Evolutionary conservation across 2,113 vertebrate genomes (phyloP), one percentile per base, ranked within the genome.

Genomic region (Misgurnus anguillicaudatus): DNA sequence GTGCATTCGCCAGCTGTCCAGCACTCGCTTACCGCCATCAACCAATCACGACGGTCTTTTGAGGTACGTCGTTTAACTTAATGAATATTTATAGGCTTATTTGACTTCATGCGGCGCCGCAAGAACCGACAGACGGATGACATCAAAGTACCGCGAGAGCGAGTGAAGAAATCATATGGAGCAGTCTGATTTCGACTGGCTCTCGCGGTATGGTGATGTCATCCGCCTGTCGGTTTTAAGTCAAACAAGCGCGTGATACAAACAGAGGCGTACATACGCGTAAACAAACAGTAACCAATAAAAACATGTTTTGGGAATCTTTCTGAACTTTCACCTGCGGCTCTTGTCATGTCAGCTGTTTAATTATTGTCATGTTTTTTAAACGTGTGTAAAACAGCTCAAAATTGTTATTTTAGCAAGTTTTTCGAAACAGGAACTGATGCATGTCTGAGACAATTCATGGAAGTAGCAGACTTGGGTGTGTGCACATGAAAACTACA

Each of bases 391-490:
- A 70, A 36, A 70, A 55, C 24, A 70, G 0, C 4, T 17, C 16
- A 55, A 55, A 47, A 36, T 57, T 36, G 48, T 67, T 19, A 42
- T 45, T 61, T 76, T 67, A 63, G 36, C 21, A 7, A n/a, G 71
- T 3, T 69, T 61, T 51, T n/a, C 80, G 81, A 65, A 85, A 80
- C 41, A 83, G 81, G 75, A 85, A 74, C 36, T 45, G 62, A 31
- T 13, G 9, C 14, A 19, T 39, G 8, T 39, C 36, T 80, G 7
- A 63, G 82, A 86, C 85, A 86, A 84, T 86, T 80, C 60, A 80
- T 71, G 82, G 82, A 82, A 86, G 77, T 83, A 39, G 21, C 47
- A 72, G 31, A 31, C 24, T 31, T 45, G 36, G 62, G 19, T 6
- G 51, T 64, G 51, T 58, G n/a, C 21, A n/a, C 16, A 16, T 41